Evolutionary conservation across 2,113 vertebrate genomes (phyloP), one percentile per base, ranked within the genome.

Genomic region (Pseudorectes ferrugineus): DNA sequence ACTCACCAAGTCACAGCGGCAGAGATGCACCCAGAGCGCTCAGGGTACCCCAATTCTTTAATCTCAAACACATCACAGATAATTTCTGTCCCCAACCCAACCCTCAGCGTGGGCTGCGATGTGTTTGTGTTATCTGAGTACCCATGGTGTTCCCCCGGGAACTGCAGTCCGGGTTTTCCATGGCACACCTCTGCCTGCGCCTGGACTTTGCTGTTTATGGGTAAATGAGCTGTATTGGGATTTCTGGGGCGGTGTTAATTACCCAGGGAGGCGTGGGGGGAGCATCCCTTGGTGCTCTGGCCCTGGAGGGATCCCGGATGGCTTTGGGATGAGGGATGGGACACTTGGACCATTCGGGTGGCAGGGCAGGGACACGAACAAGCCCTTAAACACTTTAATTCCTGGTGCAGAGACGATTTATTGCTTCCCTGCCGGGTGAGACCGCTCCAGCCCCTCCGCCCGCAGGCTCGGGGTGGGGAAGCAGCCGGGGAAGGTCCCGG

Each of bases 271-370:
- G 12, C 1, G 33, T 2, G 63, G 15, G 17, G 16, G 1, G 5
- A 11, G 10, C 33, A 2, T 1, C n/a, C 40, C 68, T 17, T 0
- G n/a, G 36, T 14, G 42, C 42, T 42, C 35, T 4, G 12, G 6
- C 67, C 7, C 40, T 3, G 7, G 52, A 36, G 26, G 45, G 21
- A 22, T 3, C 35, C 29, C 1, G 1, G 29, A 0, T 5, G 6
- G 23, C 42, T 40, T 1, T 6, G 51, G 62, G 35, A 1, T 2
- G 49, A 0, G 2, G 40, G 10, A 2, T 3, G 1, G 1, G 9
- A 29, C 14, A 0, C 22, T 11, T 1, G 29, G 19, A 5, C 61
- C 26, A 1, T 4, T 12, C 31, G 1, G 4, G 10, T 2, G n/a
- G 14, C 29, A 5, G 29, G 35, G 10, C 71, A 49, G 43, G 25